phyloP scores from a whole-genome alignment of 1,140 invertebrate genomes.

The Phthorimaea operculella region DNA sequence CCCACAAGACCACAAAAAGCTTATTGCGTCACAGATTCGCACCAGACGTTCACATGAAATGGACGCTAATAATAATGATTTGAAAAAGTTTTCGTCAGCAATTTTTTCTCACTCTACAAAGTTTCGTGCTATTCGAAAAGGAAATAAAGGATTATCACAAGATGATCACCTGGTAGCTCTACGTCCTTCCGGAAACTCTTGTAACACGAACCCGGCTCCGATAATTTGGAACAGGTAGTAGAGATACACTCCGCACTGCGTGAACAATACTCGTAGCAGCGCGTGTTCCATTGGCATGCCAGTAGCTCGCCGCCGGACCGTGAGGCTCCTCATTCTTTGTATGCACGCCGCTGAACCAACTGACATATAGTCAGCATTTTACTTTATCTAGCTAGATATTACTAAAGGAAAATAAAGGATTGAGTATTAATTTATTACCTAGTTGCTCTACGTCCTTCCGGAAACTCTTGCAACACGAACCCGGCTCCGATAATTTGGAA shows the following conservation, averaged over 20 bases:
- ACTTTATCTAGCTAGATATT: too few species aligned
- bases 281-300: constrained; percentile 74
- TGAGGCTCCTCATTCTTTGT: constrained; percentile 57
- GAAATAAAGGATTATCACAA: too few species aligned
- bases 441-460: constrained; percentile 40
- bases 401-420: too few species aligned
- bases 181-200: constrained; percentile 39
- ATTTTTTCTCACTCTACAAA: too few species aligned
- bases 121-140: too few species aligned
- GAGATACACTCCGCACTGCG: constrained; percentile 75
- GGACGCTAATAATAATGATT: too few species aligned
- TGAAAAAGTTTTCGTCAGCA: too few species aligned
- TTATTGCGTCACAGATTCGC: too few species aligned
- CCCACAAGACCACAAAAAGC: too few species aligned
- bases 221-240: constrained; percentile 77
- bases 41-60: too few species aligned
- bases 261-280: constrained; percentile 74
- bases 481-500: constrained; percentile 73
- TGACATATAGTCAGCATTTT: constrained; percentile 64
- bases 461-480: constrained; percentile 46
- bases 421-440: too few species aligned
- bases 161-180: constrained; percentile 47
- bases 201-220: constrained; percentile 60
- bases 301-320: constrained; percentile 31
- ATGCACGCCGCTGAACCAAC: constrained; percentile 68